Evolutionary conservation across 2,113 vertebrate genomes (phyloP).

Genomic region (Poeciliopsis turrubarensis): DNA sequence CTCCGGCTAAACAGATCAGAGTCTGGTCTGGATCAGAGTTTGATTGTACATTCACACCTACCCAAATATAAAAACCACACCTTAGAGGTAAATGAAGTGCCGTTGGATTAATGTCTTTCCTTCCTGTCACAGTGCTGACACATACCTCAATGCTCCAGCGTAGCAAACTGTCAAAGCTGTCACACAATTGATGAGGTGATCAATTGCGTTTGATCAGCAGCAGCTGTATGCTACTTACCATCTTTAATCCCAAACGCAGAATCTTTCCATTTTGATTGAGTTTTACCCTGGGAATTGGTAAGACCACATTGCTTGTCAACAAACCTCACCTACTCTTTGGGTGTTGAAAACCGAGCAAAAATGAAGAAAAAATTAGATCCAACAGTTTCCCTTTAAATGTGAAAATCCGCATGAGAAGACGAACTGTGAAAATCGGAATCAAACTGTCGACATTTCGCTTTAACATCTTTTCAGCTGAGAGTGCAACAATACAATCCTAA

Average conservation of each 20-base stretch:
- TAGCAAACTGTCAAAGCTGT: background rate
- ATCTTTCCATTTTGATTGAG: background rate
- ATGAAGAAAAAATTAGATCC: background rate
- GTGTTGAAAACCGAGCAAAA: background rate
- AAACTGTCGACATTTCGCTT: background rate
- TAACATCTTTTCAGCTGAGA: background rate
- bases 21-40: too few species aligned
- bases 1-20: too few species aligned
- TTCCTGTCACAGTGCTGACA: background rate
- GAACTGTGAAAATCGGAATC: background rate
- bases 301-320: too few species aligned
- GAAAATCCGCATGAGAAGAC: background rate
- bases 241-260: background rate
- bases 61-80: too few species aligned
- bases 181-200: background rate
- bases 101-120: background rate
- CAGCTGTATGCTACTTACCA: background rate
- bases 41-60: too few species aligned
- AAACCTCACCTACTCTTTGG: too few species aligned
- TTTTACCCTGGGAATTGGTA: background rate
- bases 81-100: too few species aligned
- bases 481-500: background rate
- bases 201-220: too few species aligned
- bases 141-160: background rate
- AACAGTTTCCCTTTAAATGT: too few species aligned